Percentiles rank a stretch among this genome's conserved stretches.
Evolutionary conservation across 2,888 invertebrate species (phyloP).

Genomic region (Abscondita cerata): DNA sequence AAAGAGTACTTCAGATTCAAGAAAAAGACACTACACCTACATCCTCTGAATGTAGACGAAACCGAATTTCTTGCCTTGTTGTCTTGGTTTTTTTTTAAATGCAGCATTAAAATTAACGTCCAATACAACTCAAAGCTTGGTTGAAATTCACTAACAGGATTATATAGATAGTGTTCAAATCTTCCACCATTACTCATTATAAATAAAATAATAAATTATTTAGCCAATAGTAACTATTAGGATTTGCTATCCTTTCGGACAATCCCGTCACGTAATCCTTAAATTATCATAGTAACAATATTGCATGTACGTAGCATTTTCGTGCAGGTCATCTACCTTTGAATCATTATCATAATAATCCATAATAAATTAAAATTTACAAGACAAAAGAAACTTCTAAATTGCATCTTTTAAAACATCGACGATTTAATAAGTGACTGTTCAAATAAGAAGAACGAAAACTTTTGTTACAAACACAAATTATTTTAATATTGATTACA

Average conservation of each 20-base stretch:
- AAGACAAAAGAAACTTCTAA: neutral
- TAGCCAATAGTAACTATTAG: no score
- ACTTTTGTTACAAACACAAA: conserved; percentile 5
- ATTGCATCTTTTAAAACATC: neutral
- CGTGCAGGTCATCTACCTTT: conserved; percentile 13
- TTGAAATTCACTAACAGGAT: no score
- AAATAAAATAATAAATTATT: no score
- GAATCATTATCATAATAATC: neutral
- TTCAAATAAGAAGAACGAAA: conserved; percentile 1
- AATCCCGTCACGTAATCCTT: neutral
- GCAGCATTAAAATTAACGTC: no score
- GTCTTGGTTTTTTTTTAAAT: no score
- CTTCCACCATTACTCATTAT: no score
- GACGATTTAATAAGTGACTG: neutral
- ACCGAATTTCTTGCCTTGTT: no score
- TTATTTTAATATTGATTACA: conserved; percentile 26
- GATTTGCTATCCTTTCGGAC: neutral
- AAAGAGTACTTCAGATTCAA: no score
- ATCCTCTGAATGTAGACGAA: no score
- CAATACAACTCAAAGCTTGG: no score
- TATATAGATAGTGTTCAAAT: no score
- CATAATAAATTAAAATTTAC: conserved; percentile 1
- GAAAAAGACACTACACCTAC: no score
- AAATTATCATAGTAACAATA: neutral
- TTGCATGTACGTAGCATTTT: neutral